These are phyloP conservation scores for Pristionchus arcanus DNA, from an alignment of 2,888 invertebrate species.

Conservation along the genomic window DNA sequence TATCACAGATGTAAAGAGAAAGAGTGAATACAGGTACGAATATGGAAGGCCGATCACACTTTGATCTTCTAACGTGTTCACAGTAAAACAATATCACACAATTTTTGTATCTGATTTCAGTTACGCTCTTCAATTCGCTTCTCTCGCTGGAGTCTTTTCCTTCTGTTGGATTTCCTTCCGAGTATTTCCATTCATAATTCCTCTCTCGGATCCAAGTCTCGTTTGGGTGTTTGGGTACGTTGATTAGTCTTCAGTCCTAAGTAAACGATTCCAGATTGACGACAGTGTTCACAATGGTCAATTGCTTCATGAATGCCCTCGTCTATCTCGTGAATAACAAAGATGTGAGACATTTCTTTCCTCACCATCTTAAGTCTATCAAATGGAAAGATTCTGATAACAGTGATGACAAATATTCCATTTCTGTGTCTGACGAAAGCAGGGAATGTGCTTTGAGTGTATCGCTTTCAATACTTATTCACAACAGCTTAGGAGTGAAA, in stretches of 20 bases:
- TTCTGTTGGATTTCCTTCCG: slow-evolving; percentile 29
- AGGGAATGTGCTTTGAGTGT: neutral
- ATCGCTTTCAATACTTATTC: too few relatives aligned
- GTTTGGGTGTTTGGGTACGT: neutral
- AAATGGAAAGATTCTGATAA: neutral
- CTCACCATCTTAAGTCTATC: neutral
- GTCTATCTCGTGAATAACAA: neutral
- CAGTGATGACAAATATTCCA: neutral
- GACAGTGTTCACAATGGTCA: neutral
- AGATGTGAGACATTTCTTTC: neutral
- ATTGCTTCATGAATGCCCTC: neutral
- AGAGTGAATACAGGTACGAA: neutral
- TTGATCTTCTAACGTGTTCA: too few relatives aligned
- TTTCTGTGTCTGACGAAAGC: neutral
- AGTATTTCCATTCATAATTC: neutral
- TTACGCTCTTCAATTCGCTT: neutral
- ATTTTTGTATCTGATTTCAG: neutral
- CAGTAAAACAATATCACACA: too few relatives aligned
- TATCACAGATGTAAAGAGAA: neutral
- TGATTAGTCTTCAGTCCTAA: too few relatives aligned
- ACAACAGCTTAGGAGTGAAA: too few relatives aligned
- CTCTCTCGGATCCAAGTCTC: slow-evolving; percentile 19
- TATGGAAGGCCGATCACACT: too few relatives aligned
- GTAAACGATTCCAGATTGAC: neutral
- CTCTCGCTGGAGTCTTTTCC: neutral